Evolutionary conservation across 1,140 invertebrate genomes (phyloP).

Genomic region (Centruroides vittatus): DNA sequence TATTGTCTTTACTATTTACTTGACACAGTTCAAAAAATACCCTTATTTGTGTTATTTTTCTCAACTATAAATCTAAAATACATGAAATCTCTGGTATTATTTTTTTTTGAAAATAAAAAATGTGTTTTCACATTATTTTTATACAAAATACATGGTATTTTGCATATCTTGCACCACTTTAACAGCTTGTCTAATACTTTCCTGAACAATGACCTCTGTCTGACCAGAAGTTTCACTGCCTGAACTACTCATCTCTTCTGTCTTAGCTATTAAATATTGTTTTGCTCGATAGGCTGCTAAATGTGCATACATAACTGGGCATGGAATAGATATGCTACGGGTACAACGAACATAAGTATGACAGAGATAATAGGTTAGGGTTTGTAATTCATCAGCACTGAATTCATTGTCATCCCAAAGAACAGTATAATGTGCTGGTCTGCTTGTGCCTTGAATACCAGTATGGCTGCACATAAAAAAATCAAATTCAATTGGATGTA

Average conservation of each 20-base stretch:
- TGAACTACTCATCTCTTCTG: not conserved
- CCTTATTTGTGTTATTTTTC: too few species aligned
- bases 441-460: conserved; percentile 34
- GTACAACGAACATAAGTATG: conserved; percentile 17
- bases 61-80: too few species aligned
- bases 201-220: too few species aligned
- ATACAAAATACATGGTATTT: too few species aligned
- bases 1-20: too few species aligned
- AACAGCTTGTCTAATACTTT: too few species aligned
- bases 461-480: conserved; percentile 62
- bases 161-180: too few species aligned
- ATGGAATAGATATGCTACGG: conserved; percentile 22
- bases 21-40: too few species aligned
- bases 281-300: conserved; percentile 22
- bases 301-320: conserved; percentile 6
- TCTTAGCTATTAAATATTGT: not conserved
- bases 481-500: conserved; percentile 62
- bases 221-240: too few species aligned
- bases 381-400: conserved; percentile 15
- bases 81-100: too few species aligned
- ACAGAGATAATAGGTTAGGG: conserved; percentile 20
- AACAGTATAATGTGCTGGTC: conserved; percentile 19
- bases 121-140: too few species aligned
- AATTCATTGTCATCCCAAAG: conserved; percentile 18
- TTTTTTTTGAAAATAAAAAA: too few species aligned